These are phyloP conservation scores for Collichthys lucidus DNA, from an alignment of 2,113 vertebrate genomes.

Conservation along the genomic window DNA sequence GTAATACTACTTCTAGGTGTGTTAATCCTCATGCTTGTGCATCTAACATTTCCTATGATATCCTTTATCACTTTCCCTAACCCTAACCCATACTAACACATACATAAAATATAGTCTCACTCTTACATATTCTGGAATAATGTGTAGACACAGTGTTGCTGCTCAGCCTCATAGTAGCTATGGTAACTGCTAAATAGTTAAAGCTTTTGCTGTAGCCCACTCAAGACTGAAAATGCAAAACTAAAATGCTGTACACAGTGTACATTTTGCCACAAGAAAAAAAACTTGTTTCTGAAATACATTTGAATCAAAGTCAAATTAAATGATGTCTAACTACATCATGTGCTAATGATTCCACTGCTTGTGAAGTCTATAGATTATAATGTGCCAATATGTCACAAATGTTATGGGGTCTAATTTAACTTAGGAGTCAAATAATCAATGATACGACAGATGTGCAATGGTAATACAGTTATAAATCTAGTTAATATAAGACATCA, in stretches of 20 bases:
- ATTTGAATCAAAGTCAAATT: not conserved
- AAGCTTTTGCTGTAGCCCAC: constrained; percentile 27
- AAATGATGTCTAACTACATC: not conserved
- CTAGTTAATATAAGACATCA: not conserved
- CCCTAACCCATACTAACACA: not conserved
- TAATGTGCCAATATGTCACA: not conserved
- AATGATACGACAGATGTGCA: not conserved
- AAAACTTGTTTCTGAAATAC: not conserved
- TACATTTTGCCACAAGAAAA: not conserved
- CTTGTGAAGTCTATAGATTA: not conserved
- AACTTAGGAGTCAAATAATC: not conserved
- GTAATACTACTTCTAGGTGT: not conserved
- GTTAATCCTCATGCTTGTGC: not conserved
- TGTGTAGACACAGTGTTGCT: constrained; percentile 3
- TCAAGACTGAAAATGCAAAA: constrained; percentile 25
- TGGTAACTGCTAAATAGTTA: constrained; percentile 53
- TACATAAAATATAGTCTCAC: not conserved
- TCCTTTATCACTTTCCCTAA: no score
- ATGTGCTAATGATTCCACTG: not conserved
- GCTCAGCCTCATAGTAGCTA: constrained; percentile 41
- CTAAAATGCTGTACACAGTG: constrained; percentile 2
- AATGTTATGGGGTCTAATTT: not conserved
- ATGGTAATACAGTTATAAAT: not conserved
- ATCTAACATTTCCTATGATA: not conserved
- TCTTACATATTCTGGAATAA: not conserved